Evolutionary conservation across 2,888 invertebrate species (phyloP).

Genomic region (Dryococelus australis): DNA sequence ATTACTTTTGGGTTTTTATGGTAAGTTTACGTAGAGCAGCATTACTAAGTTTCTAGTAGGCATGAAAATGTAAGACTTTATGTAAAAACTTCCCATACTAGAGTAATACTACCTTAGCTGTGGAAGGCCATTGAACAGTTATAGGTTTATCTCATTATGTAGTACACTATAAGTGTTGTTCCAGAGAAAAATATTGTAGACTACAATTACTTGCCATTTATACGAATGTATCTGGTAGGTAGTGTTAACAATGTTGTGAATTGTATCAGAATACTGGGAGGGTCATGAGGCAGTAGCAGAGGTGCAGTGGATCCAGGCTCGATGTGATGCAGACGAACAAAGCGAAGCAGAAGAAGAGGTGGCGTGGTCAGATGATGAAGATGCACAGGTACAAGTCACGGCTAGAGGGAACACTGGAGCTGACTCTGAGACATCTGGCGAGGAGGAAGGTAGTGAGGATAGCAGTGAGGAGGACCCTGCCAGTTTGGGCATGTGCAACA

Average conservation of each 20-base stretch:
- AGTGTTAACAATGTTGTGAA: too few species aligned
- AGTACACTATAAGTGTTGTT: too few species aligned
- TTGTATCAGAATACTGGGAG: conserved; percentile 66
- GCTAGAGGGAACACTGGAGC: conserved; percentile 44
- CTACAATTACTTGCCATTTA: too few species aligned
- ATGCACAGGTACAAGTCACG: conserved; percentile 37
- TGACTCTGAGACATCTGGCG: conserved; percentile 47
- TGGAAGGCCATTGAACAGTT: not conserved
- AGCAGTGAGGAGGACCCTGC: conserved; percentile 50
- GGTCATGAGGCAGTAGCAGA: conserved; percentile 68
- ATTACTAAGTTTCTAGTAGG: too few species aligned
- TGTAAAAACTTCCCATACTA: too few species aligned
- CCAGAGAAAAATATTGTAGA: too few species aligned
- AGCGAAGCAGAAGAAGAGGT: conserved; percentile 39
- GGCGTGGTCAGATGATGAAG: conserved; percentile 44
- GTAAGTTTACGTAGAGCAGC: too few species aligned
- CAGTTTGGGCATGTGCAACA: conserved; percentile 44
- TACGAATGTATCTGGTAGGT: too few species aligned
- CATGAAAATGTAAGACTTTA: too few species aligned
- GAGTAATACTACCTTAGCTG: too few species aligned
- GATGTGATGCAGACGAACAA: conserved; percentile 53
- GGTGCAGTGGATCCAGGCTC: conserved; percentile 74
- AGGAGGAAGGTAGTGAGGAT: conserved; percentile 47
- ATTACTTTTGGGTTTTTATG: too few species aligned
- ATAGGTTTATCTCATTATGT: not conserved